These are phyloP conservation scores for Addax nasomaculatus DNA, from an alignment of 2,113 vertebrate genomes.

Conservation along the genomic window DNA sequence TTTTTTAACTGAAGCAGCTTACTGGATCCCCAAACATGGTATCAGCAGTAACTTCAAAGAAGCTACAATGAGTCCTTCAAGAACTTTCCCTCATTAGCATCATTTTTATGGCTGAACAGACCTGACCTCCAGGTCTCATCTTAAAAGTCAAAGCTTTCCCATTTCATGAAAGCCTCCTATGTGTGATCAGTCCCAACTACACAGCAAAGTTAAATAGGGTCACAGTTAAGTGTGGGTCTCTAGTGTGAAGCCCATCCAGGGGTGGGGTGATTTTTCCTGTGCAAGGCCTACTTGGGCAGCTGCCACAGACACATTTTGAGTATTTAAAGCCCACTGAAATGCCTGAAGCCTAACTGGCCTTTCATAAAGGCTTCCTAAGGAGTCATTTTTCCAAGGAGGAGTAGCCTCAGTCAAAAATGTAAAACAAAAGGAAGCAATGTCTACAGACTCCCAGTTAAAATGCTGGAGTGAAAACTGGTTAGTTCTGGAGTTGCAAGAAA, in stretches of 20 bases:
- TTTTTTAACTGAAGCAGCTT: neutral
- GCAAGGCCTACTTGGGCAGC: neutral
- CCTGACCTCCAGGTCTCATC: conserved; percentile 61
- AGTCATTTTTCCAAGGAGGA: conserved; percentile 15
- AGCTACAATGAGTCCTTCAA: neutral
- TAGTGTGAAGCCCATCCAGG: conserved; percentile 40
- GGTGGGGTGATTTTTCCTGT: neutral
- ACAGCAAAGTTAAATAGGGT: conserved; percentile 75
- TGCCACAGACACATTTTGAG: conserved; percentile 13
- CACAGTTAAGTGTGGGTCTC: conserved; percentile 48
- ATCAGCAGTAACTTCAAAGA: conserved; percentile 61
- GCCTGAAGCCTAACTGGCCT: conserved; percentile 36
- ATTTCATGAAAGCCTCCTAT: conserved; percentile 62
- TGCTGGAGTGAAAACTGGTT: neutral
- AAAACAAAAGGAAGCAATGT: conserved; percentile 31
- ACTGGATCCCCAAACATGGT: conserved; percentile 23
- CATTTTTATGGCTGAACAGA: conserved; percentile 57
- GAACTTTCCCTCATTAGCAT: conserved; percentile 52
- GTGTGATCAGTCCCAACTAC: conserved; percentile 48
- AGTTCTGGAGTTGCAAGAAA: too few species aligned
- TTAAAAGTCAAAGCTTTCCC: conserved; percentile 69
- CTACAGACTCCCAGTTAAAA: neutral
- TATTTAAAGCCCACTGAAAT: neutral
- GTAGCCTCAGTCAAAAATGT: neutral
- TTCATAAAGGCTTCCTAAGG: neutral